Evolutionary conservation across 1,140 invertebrate genomes (phyloP).

Genomic region (Papilio glaucus): DNA sequence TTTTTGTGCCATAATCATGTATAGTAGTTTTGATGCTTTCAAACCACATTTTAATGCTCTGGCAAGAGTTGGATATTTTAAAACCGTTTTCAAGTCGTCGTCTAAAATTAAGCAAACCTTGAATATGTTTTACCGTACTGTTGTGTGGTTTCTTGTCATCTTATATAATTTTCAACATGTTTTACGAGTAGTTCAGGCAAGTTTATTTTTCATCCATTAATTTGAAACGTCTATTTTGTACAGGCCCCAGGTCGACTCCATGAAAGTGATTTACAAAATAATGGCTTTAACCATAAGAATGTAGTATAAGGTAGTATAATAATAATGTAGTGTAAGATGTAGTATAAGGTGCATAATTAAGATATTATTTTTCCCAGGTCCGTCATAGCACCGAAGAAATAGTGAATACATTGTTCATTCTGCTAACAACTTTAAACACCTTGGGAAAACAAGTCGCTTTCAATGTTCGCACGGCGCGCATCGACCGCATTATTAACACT

Average conservation of each 20-base stretch:
- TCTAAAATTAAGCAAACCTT: slow-evolving; percentile 43
- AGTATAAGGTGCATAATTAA: not conserved
- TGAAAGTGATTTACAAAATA: too few species aligned
- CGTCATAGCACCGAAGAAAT: slow-evolving; percentile 58
- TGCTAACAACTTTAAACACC: slow-evolving; percentile 65
- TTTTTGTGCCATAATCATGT: slow-evolving; percentile 40
- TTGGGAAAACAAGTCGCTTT: slow-evolving; percentile 65
- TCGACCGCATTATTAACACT: slow-evolving; percentile 54
- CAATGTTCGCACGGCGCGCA: slow-evolving; percentile 50
- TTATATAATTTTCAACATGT: slow-evolving; percentile 65
- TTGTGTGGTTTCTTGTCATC: slow-evolving; percentile 54
- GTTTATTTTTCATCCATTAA: slow-evolving; percentile 8
- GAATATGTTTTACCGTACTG: slow-evolving; percentile 53
- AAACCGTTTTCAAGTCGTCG: slow-evolving; percentile 48
- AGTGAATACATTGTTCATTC: slow-evolving; percentile 66
- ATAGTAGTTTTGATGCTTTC: slow-evolving; percentile 53
- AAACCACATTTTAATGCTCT: slow-evolving; percentile 61
- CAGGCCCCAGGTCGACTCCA: too few species aligned
- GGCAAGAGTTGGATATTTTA: slow-evolving; percentile 61
- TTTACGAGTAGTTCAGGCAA: slow-evolving; percentile 58
- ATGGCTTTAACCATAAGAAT: too few species aligned
- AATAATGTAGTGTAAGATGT: too few species aligned
- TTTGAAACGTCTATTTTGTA: not conserved
- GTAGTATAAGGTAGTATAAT: too few species aligned
- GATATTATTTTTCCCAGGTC: slow-evolving; percentile 42